Conservation (phyloP, 2,797 vertebrate species). For the Ibycter americanus region DNA sequence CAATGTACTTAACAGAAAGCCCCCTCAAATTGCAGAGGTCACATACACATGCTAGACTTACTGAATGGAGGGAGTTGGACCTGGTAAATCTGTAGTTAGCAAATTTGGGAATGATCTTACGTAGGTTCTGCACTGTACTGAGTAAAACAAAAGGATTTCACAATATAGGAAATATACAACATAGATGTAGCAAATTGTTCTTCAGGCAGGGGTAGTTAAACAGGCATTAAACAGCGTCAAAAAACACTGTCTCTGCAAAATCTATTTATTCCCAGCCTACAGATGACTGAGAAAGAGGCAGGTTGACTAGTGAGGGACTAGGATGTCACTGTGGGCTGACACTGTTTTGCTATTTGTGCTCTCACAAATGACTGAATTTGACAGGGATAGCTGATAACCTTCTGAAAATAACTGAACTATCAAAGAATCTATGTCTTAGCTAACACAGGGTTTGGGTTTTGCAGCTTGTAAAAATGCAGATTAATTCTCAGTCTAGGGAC, state of each 20-base stretch:
- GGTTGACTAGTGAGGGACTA: background rate
- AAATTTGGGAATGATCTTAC: background rate
- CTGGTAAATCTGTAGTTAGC: constrained; percentile 46
- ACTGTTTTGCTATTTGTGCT: constrained; percentile 34
- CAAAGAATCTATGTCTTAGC: background rate
- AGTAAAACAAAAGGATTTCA: background rate
- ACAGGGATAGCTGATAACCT: constrained; percentile 46
- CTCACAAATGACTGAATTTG: constrained; percentile 21
- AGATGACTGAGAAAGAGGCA: background rate
- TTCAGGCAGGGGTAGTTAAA: background rate
- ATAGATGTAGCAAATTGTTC: background rate
- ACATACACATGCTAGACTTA: background rate
- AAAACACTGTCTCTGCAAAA: background rate
- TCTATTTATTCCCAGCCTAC: constrained; percentile 24
- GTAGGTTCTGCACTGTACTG: background rate
- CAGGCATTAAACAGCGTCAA: background rate
- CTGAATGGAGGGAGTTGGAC: constrained; percentile 10
- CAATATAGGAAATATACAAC: background rate
- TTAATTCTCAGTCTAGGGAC: background rate
- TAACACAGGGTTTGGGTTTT: background rate
- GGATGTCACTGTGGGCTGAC: background rate
- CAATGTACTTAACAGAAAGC: background rate
- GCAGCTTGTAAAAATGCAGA: background rate
- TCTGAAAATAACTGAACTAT: constrained; percentile 43
- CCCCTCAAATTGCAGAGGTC: background rate